phyloP scores from a whole-genome alignment of 2,113 vertebrate species.

The Cyprinodon variegatus region DNA sequence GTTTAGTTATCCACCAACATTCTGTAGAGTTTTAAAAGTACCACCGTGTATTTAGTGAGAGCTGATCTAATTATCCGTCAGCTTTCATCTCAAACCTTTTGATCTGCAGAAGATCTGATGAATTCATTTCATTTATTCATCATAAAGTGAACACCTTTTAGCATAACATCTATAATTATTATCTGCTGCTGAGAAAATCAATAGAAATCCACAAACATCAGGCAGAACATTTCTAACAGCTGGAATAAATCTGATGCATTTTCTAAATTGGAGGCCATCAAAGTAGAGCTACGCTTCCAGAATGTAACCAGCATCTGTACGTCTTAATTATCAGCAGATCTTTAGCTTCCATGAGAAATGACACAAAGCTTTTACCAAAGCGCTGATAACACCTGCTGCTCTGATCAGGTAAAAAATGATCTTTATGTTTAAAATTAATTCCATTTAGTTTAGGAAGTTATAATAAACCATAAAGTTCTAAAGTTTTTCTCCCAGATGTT shows the following conservation, averaged over 20 bases:
- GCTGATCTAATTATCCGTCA: constrained; percentile 7
- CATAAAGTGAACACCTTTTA: constrained; percentile 24
- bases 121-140: constrained; percentile 12
- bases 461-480: constrained; percentile 7
- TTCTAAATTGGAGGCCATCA: constrained; percentile 23
- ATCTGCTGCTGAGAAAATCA: constrained; percentile 14
- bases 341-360: constrained; percentile 22
- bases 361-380: constrained; percentile 14
- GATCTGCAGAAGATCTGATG: constrained; percentile 10
- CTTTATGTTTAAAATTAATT: constrained; percentile 21
- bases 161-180: constrained; percentile 42
- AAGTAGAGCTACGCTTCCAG: constrained; percentile 33
- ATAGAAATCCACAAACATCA: constrained; percentile 39
- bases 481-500: constrained; percentile 47
- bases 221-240: constrained; percentile 27
- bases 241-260: constrained; percentile 17
- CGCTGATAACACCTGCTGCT: constrained; percentile 45
- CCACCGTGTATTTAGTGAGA: constrained; percentile 15
- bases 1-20: neutral
- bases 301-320: constrained; percentile 52
- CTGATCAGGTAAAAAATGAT: neutral
- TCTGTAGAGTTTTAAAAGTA: neutral
- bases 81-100: constrained; percentile 21
- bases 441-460: constrained; percentile 19
- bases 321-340: constrained; percentile 46